phyloP scores from a whole-genome alignment of 1,140 invertebrate species.

The Drosophila kikkawai region DNA sequence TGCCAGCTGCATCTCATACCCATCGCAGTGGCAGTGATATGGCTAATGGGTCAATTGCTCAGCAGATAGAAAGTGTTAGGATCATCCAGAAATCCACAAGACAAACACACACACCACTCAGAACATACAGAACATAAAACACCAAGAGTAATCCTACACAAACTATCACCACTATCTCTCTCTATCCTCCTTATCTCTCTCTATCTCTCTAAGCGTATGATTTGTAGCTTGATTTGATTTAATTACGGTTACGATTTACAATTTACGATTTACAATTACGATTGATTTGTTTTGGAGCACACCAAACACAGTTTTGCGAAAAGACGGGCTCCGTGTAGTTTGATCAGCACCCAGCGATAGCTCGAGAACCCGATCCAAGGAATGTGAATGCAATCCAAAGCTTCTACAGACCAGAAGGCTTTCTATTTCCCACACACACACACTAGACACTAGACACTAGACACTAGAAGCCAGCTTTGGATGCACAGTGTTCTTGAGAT shows the following conservation, averaged over 20 bases:
- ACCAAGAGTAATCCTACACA: slow-evolving; percentile 39
- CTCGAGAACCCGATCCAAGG: slow-evolving; percentile 34
- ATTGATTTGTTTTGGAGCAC: slow-evolving; percentile 64
- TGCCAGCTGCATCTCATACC: slow-evolving; percentile 75
- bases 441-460: slow-evolving; percentile 5
- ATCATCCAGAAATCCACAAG: slow-evolving; percentile 27
- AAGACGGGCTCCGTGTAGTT: slow-evolving; percentile 39
- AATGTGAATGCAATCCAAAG: slow-evolving; percentile 49
- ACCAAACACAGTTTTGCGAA: slow-evolving; percentile 48
- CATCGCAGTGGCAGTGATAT: slow-evolving; percentile 63
- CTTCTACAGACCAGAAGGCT: slow-evolving; percentile 51
- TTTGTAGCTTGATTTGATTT: slow-evolving; percentile 71
- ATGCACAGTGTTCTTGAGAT: slow-evolving; percentile 47
- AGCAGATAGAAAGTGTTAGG: slow-evolving; percentile 70
- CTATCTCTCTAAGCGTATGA: slow-evolving; percentile 44
- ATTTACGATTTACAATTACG: slow-evolving; percentile 16
- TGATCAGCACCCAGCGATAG: slow-evolving; percentile 31
- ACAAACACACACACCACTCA: slow-evolving; percentile 12
- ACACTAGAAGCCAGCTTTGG: slow-evolving; percentile 34
- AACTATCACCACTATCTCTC: slow-evolving; percentile 28
- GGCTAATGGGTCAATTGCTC: slow-evolving; percentile 66
- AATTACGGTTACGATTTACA: slow-evolving; percentile 22
- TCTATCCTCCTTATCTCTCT: slow-evolving; percentile 26
- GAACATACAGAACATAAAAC: slow-evolving; percentile 34
- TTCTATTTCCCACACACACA: slow-evolving; percentile 27